Percentiles rank a stretch among this genome's conserved stretches.
phyloP scores from a whole-genome alignment of 2,797 vertebrate species.

The Morus bassanus region DNA sequence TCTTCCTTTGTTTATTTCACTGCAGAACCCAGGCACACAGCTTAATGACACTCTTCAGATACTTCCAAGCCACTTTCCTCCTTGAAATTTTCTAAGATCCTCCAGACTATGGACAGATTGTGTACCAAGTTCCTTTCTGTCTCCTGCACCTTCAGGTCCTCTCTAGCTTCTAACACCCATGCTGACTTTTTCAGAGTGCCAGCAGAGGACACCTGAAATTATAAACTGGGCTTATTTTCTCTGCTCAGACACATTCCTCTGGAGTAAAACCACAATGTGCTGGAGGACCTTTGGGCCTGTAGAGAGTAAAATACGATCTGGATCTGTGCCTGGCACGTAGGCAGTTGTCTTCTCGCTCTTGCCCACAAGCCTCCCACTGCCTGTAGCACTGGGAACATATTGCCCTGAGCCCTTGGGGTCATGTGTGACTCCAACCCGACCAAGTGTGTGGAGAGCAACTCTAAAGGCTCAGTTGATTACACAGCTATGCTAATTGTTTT shows the following conservation, averaged over 20 bases:
- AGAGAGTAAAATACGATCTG: neutral
- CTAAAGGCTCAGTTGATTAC: neutral
- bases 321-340: neutral
- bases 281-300: neutral
- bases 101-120: neutral
- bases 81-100: neutral
- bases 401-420: neutral
- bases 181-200: neutral
- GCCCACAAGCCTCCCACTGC: neutral
- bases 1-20: neutral
- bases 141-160: neutral
- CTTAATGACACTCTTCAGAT: neutral
- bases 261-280: neutral
- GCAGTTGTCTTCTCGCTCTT: neutral
- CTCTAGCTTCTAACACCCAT: neutral
- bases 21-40: neutral
- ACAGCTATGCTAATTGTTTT: constrained; percentile 18
- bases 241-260: neutral
- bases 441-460: neutral
- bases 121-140: neutral
- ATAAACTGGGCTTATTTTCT: neutral
- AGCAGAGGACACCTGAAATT: neutral
- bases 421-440: neutral
- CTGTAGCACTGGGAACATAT: neutral
- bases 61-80: neutral